A percentile compares a stretch with the other conserved stretches of the same genome.
phyloP scores from a whole-genome alignment of 2,888 invertebrate genomes.

The Pecten maximus region DNA sequence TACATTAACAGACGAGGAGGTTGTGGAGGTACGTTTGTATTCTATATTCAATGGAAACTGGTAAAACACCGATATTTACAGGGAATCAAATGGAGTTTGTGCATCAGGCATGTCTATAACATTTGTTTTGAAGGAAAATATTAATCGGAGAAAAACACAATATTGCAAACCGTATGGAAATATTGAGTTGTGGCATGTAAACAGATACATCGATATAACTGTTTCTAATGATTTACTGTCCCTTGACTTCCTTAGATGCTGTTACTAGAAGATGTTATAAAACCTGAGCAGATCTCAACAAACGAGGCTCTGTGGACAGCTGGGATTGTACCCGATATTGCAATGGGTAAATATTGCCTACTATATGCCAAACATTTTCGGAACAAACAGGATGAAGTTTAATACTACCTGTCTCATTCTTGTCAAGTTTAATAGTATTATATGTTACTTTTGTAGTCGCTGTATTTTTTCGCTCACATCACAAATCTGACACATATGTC shows the following conservation, averaged over 20 bases:
- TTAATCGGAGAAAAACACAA: not conserved
- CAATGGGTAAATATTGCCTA: not conserved
- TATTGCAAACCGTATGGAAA: too few species aligned
- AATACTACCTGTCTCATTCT: too few species aligned
- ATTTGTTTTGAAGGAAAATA: not conserved
- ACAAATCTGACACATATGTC: too few species aligned
- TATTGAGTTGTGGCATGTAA: not conserved
- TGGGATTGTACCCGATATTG: not conserved
- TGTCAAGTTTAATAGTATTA: too few species aligned
- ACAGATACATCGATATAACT: not conserved
- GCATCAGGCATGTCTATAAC: too few species aligned
- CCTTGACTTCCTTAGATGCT: not conserved
- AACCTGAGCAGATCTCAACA: not conserved
- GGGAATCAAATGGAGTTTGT: too few species aligned
- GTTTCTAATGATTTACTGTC: not conserved
- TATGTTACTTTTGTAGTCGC: too few species aligned
- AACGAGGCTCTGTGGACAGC: not conserved
- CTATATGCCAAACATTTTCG: not conserved
- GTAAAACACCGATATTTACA: too few species aligned
- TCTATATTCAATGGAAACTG: too few species aligned
- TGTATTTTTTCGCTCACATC: too few species aligned
- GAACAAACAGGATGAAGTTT: too few species aligned
- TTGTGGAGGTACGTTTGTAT: constrained; percentile 41
- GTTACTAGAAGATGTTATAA: not conserved
- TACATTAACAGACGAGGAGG: constrained; percentile 46